A percentile compares a stretch with the other conserved stretches of the same genome.
Conservation (phyloP, 2,888 invertebrate genomes). For the Labia minor region DNA sequence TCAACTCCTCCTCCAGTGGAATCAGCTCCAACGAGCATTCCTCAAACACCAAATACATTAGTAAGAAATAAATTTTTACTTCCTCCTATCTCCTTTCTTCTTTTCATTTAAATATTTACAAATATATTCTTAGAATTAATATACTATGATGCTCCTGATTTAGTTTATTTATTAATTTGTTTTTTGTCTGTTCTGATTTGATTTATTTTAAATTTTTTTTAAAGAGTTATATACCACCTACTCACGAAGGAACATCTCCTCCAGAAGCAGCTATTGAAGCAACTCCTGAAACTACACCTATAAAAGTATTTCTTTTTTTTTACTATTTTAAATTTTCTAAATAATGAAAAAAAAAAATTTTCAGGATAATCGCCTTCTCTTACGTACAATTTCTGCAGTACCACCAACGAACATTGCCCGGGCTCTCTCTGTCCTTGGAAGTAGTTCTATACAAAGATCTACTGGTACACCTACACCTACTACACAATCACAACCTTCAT, state of each 20-base stretch:
- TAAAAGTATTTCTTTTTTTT: slow-evolving; percentile 47
- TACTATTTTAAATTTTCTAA: too few species aligned
- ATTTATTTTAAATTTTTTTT: neutral
- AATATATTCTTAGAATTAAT: too few species aligned
- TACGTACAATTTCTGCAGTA: slow-evolving; percentile 30
- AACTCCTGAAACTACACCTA: slow-evolving; percentile 78
- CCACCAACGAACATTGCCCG: neutral
- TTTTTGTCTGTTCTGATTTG: too few species aligned
- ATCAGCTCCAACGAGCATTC: slow-evolving; percentile 38
- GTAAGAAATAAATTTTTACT: slow-evolving; percentile 26
- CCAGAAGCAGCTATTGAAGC: slow-evolving; percentile 83
- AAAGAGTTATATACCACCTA: slow-evolving; percentile 13
- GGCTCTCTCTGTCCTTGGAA: neutral
- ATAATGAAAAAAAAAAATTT: too few species aligned
- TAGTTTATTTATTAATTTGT: too few species aligned
- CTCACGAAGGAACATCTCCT: slow-evolving; percentile 53
- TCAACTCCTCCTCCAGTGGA: slow-evolving; percentile 36
- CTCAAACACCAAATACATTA: slow-evolving; percentile 40
- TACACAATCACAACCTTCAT: slow-evolving; percentile 52
- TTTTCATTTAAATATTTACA: too few species aligned
- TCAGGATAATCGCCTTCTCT: slow-evolving; percentile 36
- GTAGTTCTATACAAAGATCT: neutral
- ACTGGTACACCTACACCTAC: slow-evolving; percentile 31
- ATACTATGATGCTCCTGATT: too few species aligned
- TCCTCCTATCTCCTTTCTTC: too few species aligned